Evolutionary conservation across 2,888 invertebrate species (phyloP).

Genomic region (Hylaea fasciaria): DNA sequence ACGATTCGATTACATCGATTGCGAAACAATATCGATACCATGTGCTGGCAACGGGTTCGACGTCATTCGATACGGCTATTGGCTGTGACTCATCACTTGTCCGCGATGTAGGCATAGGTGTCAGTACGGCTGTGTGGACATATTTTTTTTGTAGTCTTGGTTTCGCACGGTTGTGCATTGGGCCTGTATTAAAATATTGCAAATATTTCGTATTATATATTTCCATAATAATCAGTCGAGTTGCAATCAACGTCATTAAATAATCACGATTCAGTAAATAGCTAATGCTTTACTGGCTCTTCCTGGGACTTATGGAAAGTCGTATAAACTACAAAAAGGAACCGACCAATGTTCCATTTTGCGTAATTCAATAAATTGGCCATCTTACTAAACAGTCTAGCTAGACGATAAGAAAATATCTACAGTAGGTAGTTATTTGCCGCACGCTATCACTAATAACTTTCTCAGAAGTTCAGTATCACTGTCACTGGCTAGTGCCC

Average conservation of each 20-base stretch:
- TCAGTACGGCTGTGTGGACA: neutral
- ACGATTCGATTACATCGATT: constrained; percentile 36
- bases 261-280: too few species aligned
- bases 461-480: constrained; percentile 20
- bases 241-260: too few species aligned
- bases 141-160: too few species aligned
- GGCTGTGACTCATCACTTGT: constrained; percentile 10
- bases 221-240: too few species aligned
- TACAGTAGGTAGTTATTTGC: constrained; percentile 22
- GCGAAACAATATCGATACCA: constrained; percentile 33
- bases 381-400: constrained; percentile 18
- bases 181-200: too few species aligned
- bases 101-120: constrained; percentile 7
- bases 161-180: too few species aligned
- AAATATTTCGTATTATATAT: too few species aligned
- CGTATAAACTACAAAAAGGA: neutral
- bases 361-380: constrained; percentile 20
- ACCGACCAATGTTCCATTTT: constrained; percentile 1
- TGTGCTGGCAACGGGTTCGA: constrained; percentile 14
- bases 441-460: constrained; percentile 17
- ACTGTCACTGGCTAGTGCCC: neutral
- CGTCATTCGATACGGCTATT: constrained; percentile 17
- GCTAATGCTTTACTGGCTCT: too few species aligned
- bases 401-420: constrained; percentile 24
- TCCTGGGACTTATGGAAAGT: too few species aligned